Percentiles rank a stretch among this genome's conserved stretches.
Conservation (phyloP, 2,113 vertebrate species). For the Dromiciops gliroides region DNA sequence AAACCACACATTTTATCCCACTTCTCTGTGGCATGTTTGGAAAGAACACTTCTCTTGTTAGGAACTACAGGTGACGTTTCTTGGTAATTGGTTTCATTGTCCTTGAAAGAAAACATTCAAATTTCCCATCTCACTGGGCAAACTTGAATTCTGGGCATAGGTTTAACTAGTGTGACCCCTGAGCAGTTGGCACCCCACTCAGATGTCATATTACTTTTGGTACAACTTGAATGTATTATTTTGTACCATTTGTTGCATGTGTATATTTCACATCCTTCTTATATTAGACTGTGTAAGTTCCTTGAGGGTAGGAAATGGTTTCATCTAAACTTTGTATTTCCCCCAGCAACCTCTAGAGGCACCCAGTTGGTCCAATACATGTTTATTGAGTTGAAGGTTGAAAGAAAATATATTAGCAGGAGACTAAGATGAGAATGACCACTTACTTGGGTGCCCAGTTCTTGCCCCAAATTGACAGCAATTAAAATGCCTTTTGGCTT, state of each 20-base stretch:
- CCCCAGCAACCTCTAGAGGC: background rate
- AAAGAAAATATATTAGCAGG: constrained; percentile 55
- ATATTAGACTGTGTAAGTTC: background rate
- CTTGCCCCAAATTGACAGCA: background rate
- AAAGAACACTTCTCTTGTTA: constrained; percentile 36
- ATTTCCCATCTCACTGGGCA: background rate
- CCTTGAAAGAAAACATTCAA: background rate
- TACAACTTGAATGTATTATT: background rate
- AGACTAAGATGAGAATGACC: constrained; percentile 40
- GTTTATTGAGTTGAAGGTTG: constrained; percentile 3
- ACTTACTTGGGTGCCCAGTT: constrained; percentile 35
- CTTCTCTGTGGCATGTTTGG: constrained; percentile 17
- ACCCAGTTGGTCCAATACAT: background rate
- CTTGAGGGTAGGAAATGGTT: background rate
- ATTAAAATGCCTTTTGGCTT: constrained; percentile 56
- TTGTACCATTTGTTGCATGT: background rate
- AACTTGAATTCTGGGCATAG: background rate
- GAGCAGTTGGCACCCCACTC: background rate
- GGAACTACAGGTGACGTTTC: background rate
- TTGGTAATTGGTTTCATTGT: background rate
- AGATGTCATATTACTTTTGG: background rate
- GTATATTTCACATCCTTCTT: background rate
- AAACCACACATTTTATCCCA: background rate
- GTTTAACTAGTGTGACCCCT: background rate
- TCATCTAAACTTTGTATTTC: background rate